phyloP scores from a whole-genome alignment of 2,888 invertebrate species.

The Calephelis perditalis region DNA sequence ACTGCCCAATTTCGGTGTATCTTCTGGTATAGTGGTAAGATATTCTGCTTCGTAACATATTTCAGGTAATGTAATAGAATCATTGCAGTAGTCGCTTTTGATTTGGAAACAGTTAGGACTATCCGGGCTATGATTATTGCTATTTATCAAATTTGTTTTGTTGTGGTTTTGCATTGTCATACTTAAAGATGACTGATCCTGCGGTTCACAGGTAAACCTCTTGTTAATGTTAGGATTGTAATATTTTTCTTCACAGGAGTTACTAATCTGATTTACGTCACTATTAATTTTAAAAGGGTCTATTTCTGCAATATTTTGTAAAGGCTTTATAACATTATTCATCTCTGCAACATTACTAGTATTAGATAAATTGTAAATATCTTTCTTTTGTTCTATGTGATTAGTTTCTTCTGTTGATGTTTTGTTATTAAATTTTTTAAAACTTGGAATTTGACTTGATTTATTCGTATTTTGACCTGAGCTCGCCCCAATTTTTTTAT shows the following conservation, averaged over 20 bases:
- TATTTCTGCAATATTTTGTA: too few relatives aligned
- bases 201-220: too few relatives aligned
- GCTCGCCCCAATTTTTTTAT: constrained; percentile 6
- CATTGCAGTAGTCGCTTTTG: neutral
- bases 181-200: neutral
- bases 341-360: neutral
- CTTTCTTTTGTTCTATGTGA: neutral
- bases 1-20: neutral
- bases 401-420: neutral
- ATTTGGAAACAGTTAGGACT: neutral
- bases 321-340: too few relatives aligned
- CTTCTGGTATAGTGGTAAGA: neutral
- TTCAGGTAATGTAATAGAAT: constrained; percentile 8
- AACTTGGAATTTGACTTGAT: constrained; percentile 1
- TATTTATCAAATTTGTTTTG: neutral
- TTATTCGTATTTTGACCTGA: constrained; percentile 2
- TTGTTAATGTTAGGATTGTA: too few relatives aligned
- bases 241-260: too few relatives aligned
- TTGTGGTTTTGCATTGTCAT: neutral
- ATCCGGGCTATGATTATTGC: neutral
- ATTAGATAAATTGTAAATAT: neutral
- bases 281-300: too few relatives aligned
- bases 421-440: neutral
- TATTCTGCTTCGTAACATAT: constrained; percentile 5
- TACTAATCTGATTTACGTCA: too few relatives aligned